A percentile compares a stretch with the other conserved stretches of the same genome.
These are phyloP conservation scores for Pristionchus mayeri DNA, from an alignment of 2,888 invertebrate species.

Conservation along the genomic window DNA sequence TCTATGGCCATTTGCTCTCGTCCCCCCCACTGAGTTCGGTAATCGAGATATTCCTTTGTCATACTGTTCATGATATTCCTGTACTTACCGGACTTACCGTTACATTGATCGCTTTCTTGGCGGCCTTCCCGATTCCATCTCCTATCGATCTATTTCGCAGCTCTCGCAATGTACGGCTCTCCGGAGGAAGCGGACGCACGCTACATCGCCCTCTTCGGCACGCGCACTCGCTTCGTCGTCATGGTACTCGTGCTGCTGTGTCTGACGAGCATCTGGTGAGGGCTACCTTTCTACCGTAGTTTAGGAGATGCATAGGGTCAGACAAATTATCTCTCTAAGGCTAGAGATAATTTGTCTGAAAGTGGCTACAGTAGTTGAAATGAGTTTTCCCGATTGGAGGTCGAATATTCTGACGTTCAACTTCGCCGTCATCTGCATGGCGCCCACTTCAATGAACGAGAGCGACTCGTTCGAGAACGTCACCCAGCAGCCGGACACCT, in stretches of 20 bases:
- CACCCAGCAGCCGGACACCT: slow-evolving; percentile 29
- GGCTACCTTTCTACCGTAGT: slow-evolving; percentile 14
- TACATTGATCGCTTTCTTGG: background rate
- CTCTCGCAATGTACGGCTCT: slow-evolving; percentile 23
- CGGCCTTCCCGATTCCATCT: too few relatives aligned
- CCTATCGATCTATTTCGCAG: background rate
- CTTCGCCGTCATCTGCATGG: slow-evolving; percentile 74
- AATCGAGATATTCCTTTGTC: too few relatives aligned
- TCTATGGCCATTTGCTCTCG: background rate
- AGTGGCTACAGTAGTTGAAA: background rate
- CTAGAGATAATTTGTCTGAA: background rate
- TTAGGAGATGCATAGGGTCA: background rate
- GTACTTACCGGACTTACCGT: too few relatives aligned
- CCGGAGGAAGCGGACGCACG: background rate
- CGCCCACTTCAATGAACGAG: slow-evolving; percentile 53
- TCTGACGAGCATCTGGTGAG: slow-evolving; percentile 70
- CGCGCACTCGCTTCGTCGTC: slow-evolving; percentile 73
- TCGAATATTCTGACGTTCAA: slow-evolving; percentile 75
- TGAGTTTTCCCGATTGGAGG: slow-evolving; percentile 48
- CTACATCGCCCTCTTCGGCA: slow-evolving; percentile 66
- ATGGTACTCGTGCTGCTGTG: slow-evolving; percentile 73
- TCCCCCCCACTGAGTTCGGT: too few relatives aligned
- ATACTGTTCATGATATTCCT: too few relatives aligned
- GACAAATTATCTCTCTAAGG: background rate
- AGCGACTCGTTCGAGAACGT: background rate